Conservation (phyloP, 2,797 vertebrate species). For the Alauda arvensis region DNA sequence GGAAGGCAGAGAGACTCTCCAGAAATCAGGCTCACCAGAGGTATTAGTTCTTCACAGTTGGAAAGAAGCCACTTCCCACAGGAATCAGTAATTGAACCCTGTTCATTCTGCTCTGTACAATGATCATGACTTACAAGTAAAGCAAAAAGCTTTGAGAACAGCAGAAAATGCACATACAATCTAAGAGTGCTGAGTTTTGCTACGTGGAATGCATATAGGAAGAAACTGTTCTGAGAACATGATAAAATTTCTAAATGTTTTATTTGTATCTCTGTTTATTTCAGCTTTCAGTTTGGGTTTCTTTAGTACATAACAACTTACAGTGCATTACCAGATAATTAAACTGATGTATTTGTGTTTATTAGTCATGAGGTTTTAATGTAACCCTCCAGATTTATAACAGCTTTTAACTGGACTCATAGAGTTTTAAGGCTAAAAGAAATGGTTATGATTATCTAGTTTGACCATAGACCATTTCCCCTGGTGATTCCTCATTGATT, state of each 20-base stretch:
- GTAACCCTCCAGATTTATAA: conserved; percentile 32
- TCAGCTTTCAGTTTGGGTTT: neutral
- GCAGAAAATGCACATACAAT: conserved; percentile 14
- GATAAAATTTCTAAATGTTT: conserved; percentile 45
- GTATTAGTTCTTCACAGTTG: neutral
- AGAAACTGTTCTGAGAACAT: conserved; percentile 30
- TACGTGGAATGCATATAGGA: conserved; percentile 9
- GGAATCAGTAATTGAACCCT: neutral
- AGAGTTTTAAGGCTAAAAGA: conserved; percentile 49
- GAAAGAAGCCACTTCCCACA: neutral
- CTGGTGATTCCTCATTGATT: conserved; percentile 32
- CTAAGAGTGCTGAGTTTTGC: conserved; percentile 38
- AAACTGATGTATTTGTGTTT: conserved; percentile 36
- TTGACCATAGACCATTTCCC: conserved; percentile 26
- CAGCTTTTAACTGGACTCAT: conserved; percentile 10
- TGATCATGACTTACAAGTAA: neutral
- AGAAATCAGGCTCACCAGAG: neutral
- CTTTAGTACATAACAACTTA: conserved; percentile 26
- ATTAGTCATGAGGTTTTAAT: conserved; percentile 26
- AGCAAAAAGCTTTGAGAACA: conserved; percentile 16
- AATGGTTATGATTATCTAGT: conserved; percentile 30
- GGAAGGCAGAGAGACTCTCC: neutral
- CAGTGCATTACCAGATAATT: conserved; percentile 39
- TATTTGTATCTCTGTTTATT: conserved; percentile 46
- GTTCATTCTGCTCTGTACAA: neutral